Evolutionary conservation across 1,140 invertebrate genomes (phyloP).

Genomic region (Zaprionus davidi): DNA sequence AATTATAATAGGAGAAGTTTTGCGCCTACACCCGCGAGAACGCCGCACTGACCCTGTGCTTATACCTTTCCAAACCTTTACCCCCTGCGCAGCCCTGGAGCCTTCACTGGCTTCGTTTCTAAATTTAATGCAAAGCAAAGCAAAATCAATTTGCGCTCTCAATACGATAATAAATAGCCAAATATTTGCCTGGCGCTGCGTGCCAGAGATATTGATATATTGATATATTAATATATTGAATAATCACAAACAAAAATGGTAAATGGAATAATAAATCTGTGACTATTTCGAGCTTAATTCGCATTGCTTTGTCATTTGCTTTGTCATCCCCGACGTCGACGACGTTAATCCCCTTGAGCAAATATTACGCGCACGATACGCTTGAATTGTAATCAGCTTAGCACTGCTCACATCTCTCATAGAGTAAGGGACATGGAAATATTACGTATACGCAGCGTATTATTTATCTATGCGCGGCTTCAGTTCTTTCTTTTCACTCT

Average conservation of each 20-base stretch:
- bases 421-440: slow-evolving; percentile 9
- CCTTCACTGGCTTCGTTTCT: too few species aligned
- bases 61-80: too few species aligned
- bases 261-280: neutral
- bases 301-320: neutral
- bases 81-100: too few species aligned
- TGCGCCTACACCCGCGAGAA: too few species aligned
- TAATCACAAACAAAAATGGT: neutral
- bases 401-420: neutral
- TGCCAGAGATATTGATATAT: neutral
- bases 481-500: slow-evolving; percentile 10
- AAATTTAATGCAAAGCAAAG: neutral
- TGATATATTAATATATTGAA: neutral
- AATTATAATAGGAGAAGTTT: too few species aligned
- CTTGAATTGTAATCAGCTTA: slow-evolving; percentile 63
- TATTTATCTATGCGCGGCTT: slow-evolving; percentile 24
- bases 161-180: neutral
- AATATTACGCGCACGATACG: slow-evolving; percentile 27
- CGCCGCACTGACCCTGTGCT: too few species aligned
- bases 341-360: slow-evolving; percentile 46
- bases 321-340: neutral
- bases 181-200: neutral
- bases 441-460: slow-evolving; percentile 47
- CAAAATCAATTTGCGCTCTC: slow-evolving; percentile 1
- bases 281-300: neutral